A percentile compares a stretch with the other conserved stretches of the same genome.
Conservation (phyloP, 2,797 vertebrate genomes). For the Lepus townsendii region DNA sequence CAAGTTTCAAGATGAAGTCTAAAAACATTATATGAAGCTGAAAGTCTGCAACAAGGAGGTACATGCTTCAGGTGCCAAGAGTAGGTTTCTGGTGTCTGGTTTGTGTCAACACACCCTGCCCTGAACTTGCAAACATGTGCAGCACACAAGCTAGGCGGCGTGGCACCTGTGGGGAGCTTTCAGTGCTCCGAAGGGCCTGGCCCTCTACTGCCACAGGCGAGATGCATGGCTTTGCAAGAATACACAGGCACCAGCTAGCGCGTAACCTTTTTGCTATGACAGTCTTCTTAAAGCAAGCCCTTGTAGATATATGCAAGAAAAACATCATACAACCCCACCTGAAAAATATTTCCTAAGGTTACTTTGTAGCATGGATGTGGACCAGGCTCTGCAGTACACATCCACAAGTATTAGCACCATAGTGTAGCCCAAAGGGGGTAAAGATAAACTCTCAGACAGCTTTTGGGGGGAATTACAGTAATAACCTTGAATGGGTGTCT, state of each 20-base stretch:
- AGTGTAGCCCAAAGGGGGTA: conserved; percentile 22
- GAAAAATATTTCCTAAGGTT: not conserved
- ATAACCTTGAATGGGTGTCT: not conserved
- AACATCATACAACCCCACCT: not conserved
- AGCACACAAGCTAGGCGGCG: not conserved
- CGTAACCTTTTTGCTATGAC: not conserved
- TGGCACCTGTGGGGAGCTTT: fast-evolving
- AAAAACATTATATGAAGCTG: conserved; percentile 16
- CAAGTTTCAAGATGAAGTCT: not conserved
- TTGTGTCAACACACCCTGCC: not conserved
- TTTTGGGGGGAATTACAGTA: not conserved
- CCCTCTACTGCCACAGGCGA: not conserved
- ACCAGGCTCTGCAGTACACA: not conserved
- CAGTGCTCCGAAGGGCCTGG: not conserved
- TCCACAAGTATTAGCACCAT: conserved; percentile 64
- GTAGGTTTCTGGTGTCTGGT: not conserved
- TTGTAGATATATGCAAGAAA: not conserved
- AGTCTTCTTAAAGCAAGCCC: not conserved
- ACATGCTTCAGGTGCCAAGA: not conserved
- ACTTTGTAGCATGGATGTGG: not conserved
- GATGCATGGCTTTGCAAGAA: not conserved
- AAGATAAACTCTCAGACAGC: not conserved
- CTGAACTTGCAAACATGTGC: too few relatives aligned
- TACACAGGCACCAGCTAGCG: not conserved
- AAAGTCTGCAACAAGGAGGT: not conserved